Conservation (phyloP, 2,888 invertebrate species). For the Drosophila robusta region DNA sequence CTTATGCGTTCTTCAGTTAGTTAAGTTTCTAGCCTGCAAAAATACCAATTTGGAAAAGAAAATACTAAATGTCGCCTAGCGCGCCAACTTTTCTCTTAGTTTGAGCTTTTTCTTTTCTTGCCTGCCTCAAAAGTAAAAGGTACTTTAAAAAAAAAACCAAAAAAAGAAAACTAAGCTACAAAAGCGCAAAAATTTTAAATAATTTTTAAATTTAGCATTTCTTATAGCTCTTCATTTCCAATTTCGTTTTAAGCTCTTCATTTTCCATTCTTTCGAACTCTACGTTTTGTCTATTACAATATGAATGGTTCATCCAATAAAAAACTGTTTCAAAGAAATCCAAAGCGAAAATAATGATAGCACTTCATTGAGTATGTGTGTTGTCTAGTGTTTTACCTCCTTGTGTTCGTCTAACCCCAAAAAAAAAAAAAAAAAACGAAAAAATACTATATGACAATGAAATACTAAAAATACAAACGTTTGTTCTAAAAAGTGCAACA, state of each 20-base stretch:
- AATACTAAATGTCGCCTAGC: conserved; percentile 29
- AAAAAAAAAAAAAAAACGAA: conserved; percentile 60
- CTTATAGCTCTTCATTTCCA: conserved; percentile 40
- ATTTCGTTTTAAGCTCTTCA: conserved; percentile 49
- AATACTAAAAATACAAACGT: conserved; percentile 49
- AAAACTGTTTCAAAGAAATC: conserved; percentile 72
- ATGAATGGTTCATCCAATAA: conserved; percentile 41
- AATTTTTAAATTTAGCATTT: conserved; percentile 33
- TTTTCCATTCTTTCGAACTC: conserved; percentile 60
- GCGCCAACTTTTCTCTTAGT: conserved; percentile 67
- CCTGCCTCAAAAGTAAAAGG: conserved; percentile 78
- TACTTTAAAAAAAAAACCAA: conserved; percentile 35
- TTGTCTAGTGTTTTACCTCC: conserved; percentile 95
- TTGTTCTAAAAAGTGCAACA: conserved; percentile 33
- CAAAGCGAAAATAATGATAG: conserved; percentile 85
- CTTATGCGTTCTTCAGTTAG: conserved; percentile 25
- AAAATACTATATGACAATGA: conserved; percentile 57
- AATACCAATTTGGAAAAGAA: conserved; percentile 37
- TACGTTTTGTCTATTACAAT: conserved; percentile 55
- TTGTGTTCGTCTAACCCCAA: conserved; percentile 93
- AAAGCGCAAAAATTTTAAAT: conserved; percentile 39
- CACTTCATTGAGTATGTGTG: conserved; percentile 89
- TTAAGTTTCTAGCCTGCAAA: conserved; percentile 35
- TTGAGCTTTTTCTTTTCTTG: conserved; percentile 85
- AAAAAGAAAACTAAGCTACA: conserved; percentile 29